Evolutionary conservation across 2,113 vertebrate genomes (phyloP).

Genomic region (Oryzias melastigma): DNA sequence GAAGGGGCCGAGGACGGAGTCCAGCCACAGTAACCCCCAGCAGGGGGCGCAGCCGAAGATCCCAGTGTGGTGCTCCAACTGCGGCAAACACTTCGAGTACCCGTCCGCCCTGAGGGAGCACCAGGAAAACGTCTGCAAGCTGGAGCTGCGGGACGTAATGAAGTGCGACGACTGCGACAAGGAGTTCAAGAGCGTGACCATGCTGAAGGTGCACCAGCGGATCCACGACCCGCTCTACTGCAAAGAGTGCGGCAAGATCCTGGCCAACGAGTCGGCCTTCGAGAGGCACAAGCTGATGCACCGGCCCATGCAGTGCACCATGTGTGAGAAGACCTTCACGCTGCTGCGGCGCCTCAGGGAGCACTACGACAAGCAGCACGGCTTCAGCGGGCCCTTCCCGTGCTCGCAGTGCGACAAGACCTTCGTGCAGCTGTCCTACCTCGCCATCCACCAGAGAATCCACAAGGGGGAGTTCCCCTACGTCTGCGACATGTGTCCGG

Average conservation of each 20-base stretch:
- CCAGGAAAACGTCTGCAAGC: slow-evolving; percentile 63
- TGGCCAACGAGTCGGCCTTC: slow-evolving; percentile 56
- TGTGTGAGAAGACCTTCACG: slow-evolving; percentile 72
- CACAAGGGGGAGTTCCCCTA: slow-evolving; percentile 74
- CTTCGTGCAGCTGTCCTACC: slow-evolving; percentile 72
- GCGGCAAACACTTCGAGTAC: slow-evolving; percentile 68
- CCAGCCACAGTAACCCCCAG: slow-evolving; percentile 18
- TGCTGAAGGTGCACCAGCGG: slow-evolving; percentile 72
- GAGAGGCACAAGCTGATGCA: slow-evolving; percentile 75
- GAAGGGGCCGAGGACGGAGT: slow-evolving; percentile 27
- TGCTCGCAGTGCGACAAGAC: slow-evolving; percentile 64
- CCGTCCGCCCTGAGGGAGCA: slow-evolving; percentile 61
- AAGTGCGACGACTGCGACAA: slow-evolving; percentile 63
- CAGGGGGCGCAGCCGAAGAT: slow-evolving; percentile 33
- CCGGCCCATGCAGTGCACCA: slow-evolving; percentile 67
- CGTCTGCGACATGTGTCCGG: slow-evolving; percentile 54
- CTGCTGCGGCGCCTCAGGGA: slow-evolving; percentile 66
- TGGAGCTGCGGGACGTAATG: slow-evolving; percentile 57
- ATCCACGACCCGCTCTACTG: slow-evolving; percentile 74
- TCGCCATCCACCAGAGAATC: slow-evolving; percentile 69
- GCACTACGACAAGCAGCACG: slow-evolving; percentile 72
- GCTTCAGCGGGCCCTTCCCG: slow-evolving; percentile 63
- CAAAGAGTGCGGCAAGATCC: slow-evolving; percentile 74
- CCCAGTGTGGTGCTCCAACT: slow-evolving; percentile 71
- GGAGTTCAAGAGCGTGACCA: slow-evolving; percentile 69